Evolutionary conservation across 2,113 vertebrate genomes (phyloP).

Genomic region (Halichoeres trimaculatus): DNA sequence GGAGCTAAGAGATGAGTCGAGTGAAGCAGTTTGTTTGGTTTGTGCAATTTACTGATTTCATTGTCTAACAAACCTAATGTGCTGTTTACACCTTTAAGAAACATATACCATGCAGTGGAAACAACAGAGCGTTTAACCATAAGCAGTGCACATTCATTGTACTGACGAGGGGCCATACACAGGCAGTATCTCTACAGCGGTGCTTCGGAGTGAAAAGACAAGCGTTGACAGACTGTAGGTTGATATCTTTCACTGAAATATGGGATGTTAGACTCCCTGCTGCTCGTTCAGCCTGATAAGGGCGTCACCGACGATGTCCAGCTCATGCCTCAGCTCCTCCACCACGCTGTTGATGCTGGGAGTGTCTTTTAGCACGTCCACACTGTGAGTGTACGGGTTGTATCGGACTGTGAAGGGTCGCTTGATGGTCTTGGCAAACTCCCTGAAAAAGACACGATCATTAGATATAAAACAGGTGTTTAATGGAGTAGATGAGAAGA

Average conservation of each 20-base stretch:
- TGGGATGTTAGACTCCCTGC: conserved; percentile 82
- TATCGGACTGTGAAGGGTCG: conserved; percentile 96
- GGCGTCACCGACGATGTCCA: conserved; percentile 92
- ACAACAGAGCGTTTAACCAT: conserved; percentile 35
- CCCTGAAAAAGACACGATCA: conserved; percentile 79
- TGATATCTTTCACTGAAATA: not conserved
- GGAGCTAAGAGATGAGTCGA: conserved; percentile 32
- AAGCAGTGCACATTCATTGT: conserved; percentile 59
- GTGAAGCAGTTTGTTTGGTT: conserved; percentile 65
- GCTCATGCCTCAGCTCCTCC: conserved; percentile 91
- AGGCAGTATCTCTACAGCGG: conserved; percentile 49
- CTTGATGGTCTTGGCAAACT: conserved; percentile 97
- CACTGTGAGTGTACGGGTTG: conserved; percentile 94
- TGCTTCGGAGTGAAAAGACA: conserved; percentile 16
- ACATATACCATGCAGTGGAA: conserved; percentile 31
- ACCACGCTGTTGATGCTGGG: conserved; percentile 91
- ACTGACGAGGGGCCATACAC: conserved; percentile 54
- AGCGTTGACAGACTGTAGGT: conserved; percentile 7
- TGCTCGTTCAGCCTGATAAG: conserved; percentile 91
- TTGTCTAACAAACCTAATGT: conserved; percentile 24
- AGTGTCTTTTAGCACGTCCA: conserved; percentile 92
- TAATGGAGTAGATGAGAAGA: not conserved
- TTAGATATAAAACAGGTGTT: conserved; percentile 28
- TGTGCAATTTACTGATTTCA: conserved; percentile 41
- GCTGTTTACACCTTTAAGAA: conserved; percentile 29